phyloP scores from a whole-genome alignment of 2,797 vertebrate genomes.

The Pygocentrus nattereri region DNA sequence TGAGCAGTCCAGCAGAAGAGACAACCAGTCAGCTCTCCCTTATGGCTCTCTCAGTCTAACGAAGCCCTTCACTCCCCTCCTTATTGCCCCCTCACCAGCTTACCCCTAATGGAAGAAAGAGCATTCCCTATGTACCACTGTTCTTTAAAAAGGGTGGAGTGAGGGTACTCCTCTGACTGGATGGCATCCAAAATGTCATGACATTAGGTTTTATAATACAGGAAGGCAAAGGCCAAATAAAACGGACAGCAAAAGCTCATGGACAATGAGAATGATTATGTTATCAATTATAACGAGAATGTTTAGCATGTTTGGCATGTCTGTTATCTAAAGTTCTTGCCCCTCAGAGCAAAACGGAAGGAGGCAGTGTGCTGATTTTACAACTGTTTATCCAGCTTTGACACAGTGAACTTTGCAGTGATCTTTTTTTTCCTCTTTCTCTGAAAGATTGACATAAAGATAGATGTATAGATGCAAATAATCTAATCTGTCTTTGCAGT shows the following conservation, averaged over 20 bases:
- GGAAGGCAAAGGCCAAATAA: slow-evolving; percentile 44
- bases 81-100: slow-evolving; percentile 31
- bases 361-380: background rate
- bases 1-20: slow-evolving; percentile 72
- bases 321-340: slow-evolving; percentile 36
- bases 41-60: slow-evolving; percentile 42
- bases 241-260: slow-evolving; percentile 11
- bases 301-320: slow-evolving; percentile 33
- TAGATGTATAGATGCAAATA: slow-evolving; percentile 5
- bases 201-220: slow-evolving; percentile 31
- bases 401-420: slow-evolving; percentile 20
- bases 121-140: slow-evolving; percentile 46
- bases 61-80: slow-evolving; percentile 44
- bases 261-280: slow-evolving; percentile 31
- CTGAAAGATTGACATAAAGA: slow-evolving; percentile 28
- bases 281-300: slow-evolving; percentile 37
- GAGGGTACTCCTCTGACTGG: slow-evolving; percentile 40
- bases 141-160: slow-evolving; percentile 16
- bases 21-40: slow-evolving; percentile 63
- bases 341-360: slow-evolving; percentile 2
- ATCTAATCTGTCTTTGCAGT: slow-evolving; percentile 10
- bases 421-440: slow-evolving; percentile 24
- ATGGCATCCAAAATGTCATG: slow-evolving; percentile 16
- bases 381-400: background rate
- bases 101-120: slow-evolving; percentile 46